Evolutionary conservation across 2,797 vertebrate genomes (phyloP).

Genomic region (Acanthornis magna): DNA sequence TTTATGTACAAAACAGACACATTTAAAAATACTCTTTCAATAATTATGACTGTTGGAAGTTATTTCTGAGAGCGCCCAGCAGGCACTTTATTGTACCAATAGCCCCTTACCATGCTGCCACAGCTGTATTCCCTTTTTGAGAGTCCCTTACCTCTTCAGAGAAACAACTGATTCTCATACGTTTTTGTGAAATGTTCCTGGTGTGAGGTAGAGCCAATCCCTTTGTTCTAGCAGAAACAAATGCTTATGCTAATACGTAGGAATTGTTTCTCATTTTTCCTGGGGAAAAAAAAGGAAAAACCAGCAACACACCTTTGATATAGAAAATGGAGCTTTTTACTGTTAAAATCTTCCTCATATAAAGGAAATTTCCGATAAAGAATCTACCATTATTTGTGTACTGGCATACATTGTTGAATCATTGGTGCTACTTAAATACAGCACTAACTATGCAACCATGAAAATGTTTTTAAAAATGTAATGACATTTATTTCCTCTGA

Average conservation of each 20-base stretch:
- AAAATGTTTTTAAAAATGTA: accelerated
- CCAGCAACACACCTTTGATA: not conserved
- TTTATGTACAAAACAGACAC: not conserved
- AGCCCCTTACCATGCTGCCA: not conserved
- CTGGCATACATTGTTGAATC: not conserved
- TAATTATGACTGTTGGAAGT: not conserved
- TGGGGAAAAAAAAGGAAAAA: not conserved
- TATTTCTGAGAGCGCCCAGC: not conserved
- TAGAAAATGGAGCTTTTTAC: not conserved
- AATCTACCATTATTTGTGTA: not conserved
- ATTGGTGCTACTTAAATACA: not conserved
- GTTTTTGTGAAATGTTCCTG: not conserved
- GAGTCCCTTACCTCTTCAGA: not conserved
- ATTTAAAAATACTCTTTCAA: not conserved
- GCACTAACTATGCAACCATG: not conserved
- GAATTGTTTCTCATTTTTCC: not conserved
- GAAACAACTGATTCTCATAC: not conserved
- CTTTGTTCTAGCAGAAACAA: not conserved
- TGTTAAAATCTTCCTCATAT: not conserved
- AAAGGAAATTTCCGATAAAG: not conserved
- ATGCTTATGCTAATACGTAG: not conserved
- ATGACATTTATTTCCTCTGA: not conserved
- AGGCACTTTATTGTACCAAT: not conserved
- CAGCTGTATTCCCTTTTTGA: not conserved
- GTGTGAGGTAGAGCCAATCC: not conserved